These are phyloP conservation scores for Deroplatys truncata DNA, from an alignment of 2,888 invertebrate genomes.

Conservation along the genomic window DNA sequence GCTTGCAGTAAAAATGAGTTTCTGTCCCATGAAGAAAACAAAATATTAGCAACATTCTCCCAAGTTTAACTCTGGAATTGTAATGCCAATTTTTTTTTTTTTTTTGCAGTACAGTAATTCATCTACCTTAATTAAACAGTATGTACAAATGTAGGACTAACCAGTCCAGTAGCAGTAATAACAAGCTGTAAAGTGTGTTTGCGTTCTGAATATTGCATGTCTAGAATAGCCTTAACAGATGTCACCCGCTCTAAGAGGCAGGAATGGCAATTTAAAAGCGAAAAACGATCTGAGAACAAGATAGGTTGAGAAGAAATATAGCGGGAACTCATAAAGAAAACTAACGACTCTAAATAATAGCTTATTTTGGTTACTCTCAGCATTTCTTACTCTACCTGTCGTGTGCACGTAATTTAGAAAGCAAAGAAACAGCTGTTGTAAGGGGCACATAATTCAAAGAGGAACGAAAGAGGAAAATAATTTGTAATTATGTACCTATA, in stretches of 20 bases:
- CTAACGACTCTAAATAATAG: not conserved
- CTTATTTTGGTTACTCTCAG: not conserved
- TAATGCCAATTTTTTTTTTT: no score
- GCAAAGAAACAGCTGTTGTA: not conserved
- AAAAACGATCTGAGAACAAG: not conserved
- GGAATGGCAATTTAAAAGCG: not conserved
- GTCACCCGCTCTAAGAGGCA: not conserved
- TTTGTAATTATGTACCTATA: constrained; percentile 30
- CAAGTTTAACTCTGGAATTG: no score
- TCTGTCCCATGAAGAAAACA: no score
- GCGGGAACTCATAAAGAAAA: not conserved
- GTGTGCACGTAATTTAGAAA: not conserved
- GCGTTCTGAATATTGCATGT: not conserved
- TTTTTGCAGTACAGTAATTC: no score
- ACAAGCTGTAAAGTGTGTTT: no score
- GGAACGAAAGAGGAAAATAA: constrained; percentile 14
- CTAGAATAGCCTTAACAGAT: not conserved
- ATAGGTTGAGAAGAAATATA: not conserved
- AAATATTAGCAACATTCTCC: no score
- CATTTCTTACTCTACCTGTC: not conserved
- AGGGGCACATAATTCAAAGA: not conserved
- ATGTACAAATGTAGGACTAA: no score
- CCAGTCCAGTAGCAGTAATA: no score
- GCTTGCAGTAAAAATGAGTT: no score
- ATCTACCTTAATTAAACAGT: no score